A percentile compares a stretch with the other conserved stretches of the same genome.
These are phyloP conservation scores for Strigamia crassipes DNA, from an alignment of 2,888 invertebrate genomes.

Conservation along the genomic window DNA sequence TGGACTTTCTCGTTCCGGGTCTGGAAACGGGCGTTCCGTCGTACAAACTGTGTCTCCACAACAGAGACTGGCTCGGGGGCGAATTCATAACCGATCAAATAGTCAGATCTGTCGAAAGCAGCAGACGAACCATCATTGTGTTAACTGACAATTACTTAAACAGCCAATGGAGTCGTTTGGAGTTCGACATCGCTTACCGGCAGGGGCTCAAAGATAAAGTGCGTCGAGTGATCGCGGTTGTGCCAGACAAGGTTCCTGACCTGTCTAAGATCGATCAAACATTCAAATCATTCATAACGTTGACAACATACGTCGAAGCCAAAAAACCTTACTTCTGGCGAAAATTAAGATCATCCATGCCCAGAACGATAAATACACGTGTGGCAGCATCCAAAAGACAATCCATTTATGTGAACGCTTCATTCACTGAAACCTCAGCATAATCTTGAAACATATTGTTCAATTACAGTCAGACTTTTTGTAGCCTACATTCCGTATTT, in stretches of 20 bases:
- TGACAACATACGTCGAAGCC: not conserved
- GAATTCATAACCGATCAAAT: not conserved
- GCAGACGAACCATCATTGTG: not conserved
- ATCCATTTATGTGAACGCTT: no score
- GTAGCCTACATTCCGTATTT: no score
- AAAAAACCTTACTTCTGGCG: not conserved
- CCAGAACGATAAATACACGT: slow-evolving; percentile 53
- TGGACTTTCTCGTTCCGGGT: not conserved
- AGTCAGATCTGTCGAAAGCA: not conserved
- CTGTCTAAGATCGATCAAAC: not conserved
- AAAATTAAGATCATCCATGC: not conserved
- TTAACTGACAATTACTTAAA: not conserved
- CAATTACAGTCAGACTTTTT: no score
- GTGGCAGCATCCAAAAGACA: no score
- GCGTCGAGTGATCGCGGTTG: not conserved
- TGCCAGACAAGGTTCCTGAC: not conserved
- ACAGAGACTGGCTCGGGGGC: not conserved
- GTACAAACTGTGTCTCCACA: not conserved
- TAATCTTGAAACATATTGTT: no score
- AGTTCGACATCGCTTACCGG: not conserved
- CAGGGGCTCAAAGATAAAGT: not conserved
- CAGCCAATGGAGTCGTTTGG: not conserved
- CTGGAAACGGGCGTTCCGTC: slow-evolving; percentile 55
- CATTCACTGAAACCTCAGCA: no score
- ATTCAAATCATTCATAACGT: not conserved